A percentile compares a stretch with the other conserved stretches of the same genome.
Evolutionary conservation across 1,140 invertebrate genomes (phyloP).

Genomic region (Drosophila chauvacae): DNA sequence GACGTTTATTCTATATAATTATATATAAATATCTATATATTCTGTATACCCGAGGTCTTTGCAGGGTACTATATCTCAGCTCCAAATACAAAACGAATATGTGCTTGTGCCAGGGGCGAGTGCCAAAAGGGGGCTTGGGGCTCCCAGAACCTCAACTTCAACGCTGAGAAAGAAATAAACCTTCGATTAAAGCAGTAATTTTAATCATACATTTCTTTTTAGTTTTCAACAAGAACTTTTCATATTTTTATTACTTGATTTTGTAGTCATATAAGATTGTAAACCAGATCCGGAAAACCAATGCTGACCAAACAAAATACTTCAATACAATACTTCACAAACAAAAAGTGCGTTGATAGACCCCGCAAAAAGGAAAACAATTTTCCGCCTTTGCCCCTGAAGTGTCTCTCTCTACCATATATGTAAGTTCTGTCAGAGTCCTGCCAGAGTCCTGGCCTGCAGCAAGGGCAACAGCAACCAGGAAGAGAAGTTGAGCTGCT

Average conservation of each 20-base stretch:
- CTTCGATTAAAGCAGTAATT: background rate
- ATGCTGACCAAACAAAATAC: too few relatives aligned
- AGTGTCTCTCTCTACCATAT: constrained; percentile 8
- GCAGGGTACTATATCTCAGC: background rate
- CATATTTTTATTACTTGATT: background rate
- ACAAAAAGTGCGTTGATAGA: background rate
- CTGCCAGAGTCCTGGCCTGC: constrained; percentile 23
- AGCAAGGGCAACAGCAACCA: constrained; percentile 33
- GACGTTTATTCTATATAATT: too few relatives aligned
- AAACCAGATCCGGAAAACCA: too few relatives aligned
- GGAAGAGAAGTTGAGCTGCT: constrained; percentile 51
- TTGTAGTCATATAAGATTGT: background rate
- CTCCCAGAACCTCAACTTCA: background rate
- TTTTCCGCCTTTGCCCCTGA: background rate
- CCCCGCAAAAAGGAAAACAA: background rate
- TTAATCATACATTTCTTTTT: background rate
- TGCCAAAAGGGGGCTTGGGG: background rate
- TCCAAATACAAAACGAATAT: constrained; percentile 38
- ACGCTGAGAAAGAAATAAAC: background rate
- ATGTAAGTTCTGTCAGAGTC: constrained; percentile 13
- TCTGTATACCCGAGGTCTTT: background rate
- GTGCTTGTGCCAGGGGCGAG: constrained; percentile 13
- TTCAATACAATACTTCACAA: too few relatives aligned
- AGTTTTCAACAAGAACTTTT: too few relatives aligned
- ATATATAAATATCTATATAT: too few relatives aligned